Conservation (phyloP, 2,888 invertebrate species). For the Microchrysa polita region DNA sequence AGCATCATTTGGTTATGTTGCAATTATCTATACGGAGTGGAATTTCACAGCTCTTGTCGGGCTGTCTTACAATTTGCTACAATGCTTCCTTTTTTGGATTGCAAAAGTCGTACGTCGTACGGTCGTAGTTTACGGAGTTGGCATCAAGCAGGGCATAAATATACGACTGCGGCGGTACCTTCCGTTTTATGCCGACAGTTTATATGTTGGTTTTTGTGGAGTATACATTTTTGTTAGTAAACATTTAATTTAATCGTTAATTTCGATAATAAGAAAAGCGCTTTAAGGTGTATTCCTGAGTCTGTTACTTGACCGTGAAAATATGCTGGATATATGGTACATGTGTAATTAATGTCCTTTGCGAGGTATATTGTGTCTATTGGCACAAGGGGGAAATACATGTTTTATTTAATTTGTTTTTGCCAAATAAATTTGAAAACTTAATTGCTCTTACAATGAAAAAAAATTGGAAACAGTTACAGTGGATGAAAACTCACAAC, state of each 20-base stretch:
- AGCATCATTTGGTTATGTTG: slow-evolving; percentile 26
- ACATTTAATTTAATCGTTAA: not conserved
- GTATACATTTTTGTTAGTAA: not conserved
- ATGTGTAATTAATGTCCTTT: no score
- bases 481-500: no score
- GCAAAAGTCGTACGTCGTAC: not conserved
- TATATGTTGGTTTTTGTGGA: not conserved
- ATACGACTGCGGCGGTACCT: not conserved
- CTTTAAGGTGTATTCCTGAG: no score
- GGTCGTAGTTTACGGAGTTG: not conserved
- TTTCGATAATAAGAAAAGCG: no score
- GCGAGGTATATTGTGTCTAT: no score
- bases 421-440: no score
- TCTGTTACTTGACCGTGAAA: no score
- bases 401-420: no score
- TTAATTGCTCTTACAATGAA: no score
- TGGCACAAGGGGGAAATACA: no score
- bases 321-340: no score
- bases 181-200: not conserved
- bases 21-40: slow-evolving; percentile 26
- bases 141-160: not conserved
- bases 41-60: not conserved
- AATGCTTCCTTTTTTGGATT: slow-evolving; percentile 5
- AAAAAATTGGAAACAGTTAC: no score
- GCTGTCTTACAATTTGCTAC: slow-evolving; percentile 19